Conservation (phyloP, 2,888 invertebrate species). For the Dasysyrphus albostriatus region DNA sequence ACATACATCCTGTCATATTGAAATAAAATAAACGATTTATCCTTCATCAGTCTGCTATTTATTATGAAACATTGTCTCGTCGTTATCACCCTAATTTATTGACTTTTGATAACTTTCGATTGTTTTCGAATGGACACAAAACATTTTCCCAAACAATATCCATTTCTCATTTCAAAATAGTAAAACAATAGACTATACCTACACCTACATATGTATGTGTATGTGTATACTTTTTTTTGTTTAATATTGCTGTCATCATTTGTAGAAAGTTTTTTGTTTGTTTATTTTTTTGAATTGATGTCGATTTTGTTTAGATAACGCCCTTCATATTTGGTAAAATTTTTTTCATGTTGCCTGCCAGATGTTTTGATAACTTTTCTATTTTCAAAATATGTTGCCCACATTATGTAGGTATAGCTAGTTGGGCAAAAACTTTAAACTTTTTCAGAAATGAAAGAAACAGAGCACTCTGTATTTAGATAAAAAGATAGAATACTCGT, state of each 20-base stretch:
- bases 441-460: neutral
- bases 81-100: constrained; percentile 40
- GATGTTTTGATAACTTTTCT: constrained; percentile 29
- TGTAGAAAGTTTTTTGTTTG: constrained; percentile 18
- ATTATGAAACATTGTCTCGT: constrained; percentile 21
- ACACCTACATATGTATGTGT: neutral
- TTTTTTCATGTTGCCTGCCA: constrained; percentile 33
- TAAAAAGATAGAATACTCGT: neutral
- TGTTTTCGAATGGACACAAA: constrained; percentile 40
- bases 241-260: constrained; percentile 25
- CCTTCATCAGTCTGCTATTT: constrained; percentile 29
- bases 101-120: constrained; percentile 42
- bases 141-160: constrained; percentile 34
- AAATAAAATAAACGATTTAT: constrained; percentile 13
- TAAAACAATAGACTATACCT: constrained; percentile 4
- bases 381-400: constrained; percentile 39
- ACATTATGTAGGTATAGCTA: constrained; percentile 1
- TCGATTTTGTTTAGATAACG: constrained; percentile 19
- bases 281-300: constrained; percentile 1
- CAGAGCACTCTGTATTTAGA: neutral
- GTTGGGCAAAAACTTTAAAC: constrained; percentile 36
- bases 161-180: constrained; percentile 32
- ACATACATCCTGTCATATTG: constrained; percentile 1
- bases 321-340: constrained; percentile 31
- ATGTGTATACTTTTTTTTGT: neutral